Base-by-base conservation (phyloP, 1,140 invertebrate species). In the Sinella curviseta region DNA sequence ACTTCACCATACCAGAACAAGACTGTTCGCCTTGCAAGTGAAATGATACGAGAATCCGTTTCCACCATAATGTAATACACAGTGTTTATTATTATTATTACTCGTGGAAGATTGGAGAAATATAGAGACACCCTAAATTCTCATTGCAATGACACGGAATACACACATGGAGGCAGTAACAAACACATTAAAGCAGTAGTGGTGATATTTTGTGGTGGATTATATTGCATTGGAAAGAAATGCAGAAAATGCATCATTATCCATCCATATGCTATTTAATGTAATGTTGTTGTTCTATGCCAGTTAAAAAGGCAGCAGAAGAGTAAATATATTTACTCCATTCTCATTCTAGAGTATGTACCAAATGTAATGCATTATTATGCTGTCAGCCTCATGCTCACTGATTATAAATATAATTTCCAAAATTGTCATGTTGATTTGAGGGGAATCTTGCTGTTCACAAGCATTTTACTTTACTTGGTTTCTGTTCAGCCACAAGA, bases 111-210 rank as follows among this genome's bases (percentile, higher is more conserved):
- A 60, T 4, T 60, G 14, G 3, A 60, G 8, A n/a, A 60, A 14
- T 17, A 24, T n/a, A 60, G 55, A 24, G 55, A 60, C 55, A 60
- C 55, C 55, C 55, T 26, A 60, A 24, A 60, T 60, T 26, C 55
- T 60, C 55, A 60, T 60, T 60, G 12, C 55, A 60, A 26, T 3
- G 55, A 14, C n/a, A 60, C 24, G 12, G 55, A 14, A 60, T 60
- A 60, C 55, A 24, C 55, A 60, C 55, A 60, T 60, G 55, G 55
- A 60, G 55, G 55, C 55, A 60, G 24, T 60, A 60, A 60, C n/a
- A n/a, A n/a, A n/a, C 55, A 24, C 55, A 60, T 60, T 60, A 60
- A 60, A 24, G 24, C 4, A 24, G n/a, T 24, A 26, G 8, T 60
- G 24, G 24, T 17, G 24, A 17, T 24, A 12, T 17, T 60, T 17